Evolutionary conservation across 2,888 invertebrate species (phyloP).

Genomic region (Rhamphomyia laevipes): DNA sequence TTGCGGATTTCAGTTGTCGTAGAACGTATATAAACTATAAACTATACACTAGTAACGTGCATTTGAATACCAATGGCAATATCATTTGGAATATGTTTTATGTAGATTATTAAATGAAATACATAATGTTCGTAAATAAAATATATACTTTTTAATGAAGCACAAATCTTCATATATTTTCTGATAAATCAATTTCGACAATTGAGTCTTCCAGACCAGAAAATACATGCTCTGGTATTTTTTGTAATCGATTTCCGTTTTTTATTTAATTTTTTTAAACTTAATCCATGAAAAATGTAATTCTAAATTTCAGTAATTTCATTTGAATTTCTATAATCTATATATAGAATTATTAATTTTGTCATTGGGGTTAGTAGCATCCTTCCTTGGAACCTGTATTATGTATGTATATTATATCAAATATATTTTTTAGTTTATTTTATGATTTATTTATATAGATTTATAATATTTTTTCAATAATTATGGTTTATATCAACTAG

Average conservation of each 20-base stretch:
- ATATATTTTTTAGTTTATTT: too few relatives aligned
- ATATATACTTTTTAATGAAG: slow-evolving; percentile 67
- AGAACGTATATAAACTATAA: too few relatives aligned
- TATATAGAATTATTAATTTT: slow-evolving; percentile 63
- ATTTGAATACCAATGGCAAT: slow-evolving; percentile 26
- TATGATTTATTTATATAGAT: too few relatives aligned
- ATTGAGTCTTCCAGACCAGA: slow-evolving; percentile 64
- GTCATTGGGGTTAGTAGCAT: slow-evolving; percentile 60
- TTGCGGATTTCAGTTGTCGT: too few relatives aligned
- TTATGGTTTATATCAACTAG: too few relatives aligned
- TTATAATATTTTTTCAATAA: too few relatives aligned
- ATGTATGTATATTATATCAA: not conserved
- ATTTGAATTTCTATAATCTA: slow-evolving; percentile 79
- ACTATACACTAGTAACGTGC: too few relatives aligned
- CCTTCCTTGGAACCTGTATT: slow-evolving; percentile 57
- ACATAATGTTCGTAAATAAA: slow-evolving; percentile 57
- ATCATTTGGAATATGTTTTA: slow-evolving; percentile 41
- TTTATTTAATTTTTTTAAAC: slow-evolving; percentile 66
- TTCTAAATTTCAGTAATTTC: slow-evolving; percentile 71
- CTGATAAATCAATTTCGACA: slow-evolving; percentile 74
- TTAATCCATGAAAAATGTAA: slow-evolving; percentile 78
- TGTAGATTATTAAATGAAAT: slow-evolving; percentile 76
- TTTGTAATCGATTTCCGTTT: slow-evolving; percentile 71
- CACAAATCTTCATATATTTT: slow-evolving; percentile 72
- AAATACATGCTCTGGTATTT: slow-evolving; percentile 74